These are phyloP conservation scores for Lepeophtheirus nordmannii DNA, from an alignment of 2,888 invertebrate genomes.

Conservation along the genomic window DNA sequence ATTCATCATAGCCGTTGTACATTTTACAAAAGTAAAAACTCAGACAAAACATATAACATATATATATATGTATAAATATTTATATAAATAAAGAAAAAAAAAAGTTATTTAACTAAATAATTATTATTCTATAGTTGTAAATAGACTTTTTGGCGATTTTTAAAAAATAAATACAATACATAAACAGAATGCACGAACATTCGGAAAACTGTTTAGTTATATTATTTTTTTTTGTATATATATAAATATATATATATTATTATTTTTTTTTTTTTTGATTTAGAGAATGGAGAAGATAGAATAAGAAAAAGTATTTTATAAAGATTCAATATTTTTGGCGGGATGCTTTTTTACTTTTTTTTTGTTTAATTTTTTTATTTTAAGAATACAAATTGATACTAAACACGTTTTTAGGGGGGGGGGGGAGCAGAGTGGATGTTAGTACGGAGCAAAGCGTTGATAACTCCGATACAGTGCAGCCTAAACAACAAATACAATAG, in stretches of 20 bases:
- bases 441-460: slow-evolving; percentile 88
- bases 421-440: slow-evolving; percentile 31
- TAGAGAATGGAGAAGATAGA: not conserved
- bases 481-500: slow-evolving; percentile 38
- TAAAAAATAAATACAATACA: not conserved
- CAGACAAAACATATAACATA: not conserved
- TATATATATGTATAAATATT: not conserved
- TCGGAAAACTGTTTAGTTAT: too few relatives aligned
- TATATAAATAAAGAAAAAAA: not conserved
- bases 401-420: slow-evolving; percentile 5
- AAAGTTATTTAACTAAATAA: slow-evolving; percentile 7
- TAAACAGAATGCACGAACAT: not conserved
- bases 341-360: not conserved
- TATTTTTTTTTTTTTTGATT: not conserved
- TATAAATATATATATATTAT: not conserved
- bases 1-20: not conserved
- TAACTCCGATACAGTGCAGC: slow-evolving; percentile 83
- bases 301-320: not conserved
- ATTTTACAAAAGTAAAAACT: not conserved
- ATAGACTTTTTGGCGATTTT: not conserved
- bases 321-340: not conserved
- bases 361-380: not conserved
- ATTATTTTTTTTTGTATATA: not conserved
- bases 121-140: not conserved
- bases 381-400: not conserved